Evolutionary conservation across 1,140 invertebrate species (phyloP), one percentile per base, ranked within the genome.

Genomic region (Paralvinella palmiformis): DNA sequence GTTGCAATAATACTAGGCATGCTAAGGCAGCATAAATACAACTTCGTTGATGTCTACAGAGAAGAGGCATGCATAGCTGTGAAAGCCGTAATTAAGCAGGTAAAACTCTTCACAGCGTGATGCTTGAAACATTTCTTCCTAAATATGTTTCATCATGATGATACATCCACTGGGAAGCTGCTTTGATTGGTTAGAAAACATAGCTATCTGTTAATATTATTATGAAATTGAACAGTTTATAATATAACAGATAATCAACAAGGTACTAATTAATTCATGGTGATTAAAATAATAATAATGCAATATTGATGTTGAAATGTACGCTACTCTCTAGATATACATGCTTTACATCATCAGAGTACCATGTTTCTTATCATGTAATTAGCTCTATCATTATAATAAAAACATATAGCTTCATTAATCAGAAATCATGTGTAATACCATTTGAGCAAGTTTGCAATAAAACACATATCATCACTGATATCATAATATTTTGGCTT

Each of bases 41-140:
- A 89, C 69, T 96, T 96, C 79, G 85, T 96, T 52, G 91, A 95
- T 71, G 86, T 86, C 24, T 94, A 92, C 71, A 89, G 90, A 81
- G 88, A 91, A 72, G 94, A 97, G 82, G 88, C 91, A 10, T 88
- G 91, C 63, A 91, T 91, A 45, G 89, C 92, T 22, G 87, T 96
- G 31, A 89, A 92, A 77, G 87, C 92, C 22, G 86, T 90, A 44
- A 86, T 95, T 6, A 96, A 96, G 82, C 92, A 94, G 82, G 86
- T 84, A 68, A 62, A 65, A 17, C 1, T 64, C 5, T 33, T 15
- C 10, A 41, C 37, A 10, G n/a, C 10, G 10, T n/a, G 37, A 10
- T 41, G 37, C n/a, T 41, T 10, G 37, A 41, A 10, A 41, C 10
- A 41, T 41, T 41, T 41, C 37, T n/a, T n/a, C n/a, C n/a, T n/a